These are phyloP conservation scores for Tenthredo livida DNA, from an alignment of 2,888 invertebrate genomes.

Conservation along the genomic window DNA sequence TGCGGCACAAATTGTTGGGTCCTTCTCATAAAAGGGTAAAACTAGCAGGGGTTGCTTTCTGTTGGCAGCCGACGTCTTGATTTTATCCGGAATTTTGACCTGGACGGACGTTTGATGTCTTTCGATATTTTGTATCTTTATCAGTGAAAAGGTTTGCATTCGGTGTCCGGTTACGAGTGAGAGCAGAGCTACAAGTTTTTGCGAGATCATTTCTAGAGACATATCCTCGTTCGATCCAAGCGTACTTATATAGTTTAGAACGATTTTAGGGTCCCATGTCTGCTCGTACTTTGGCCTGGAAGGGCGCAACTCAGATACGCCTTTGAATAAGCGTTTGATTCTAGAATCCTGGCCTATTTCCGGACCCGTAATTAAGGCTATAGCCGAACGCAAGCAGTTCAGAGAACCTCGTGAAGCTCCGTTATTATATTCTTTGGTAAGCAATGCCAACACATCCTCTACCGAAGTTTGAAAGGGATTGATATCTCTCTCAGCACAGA, in stretches of 20 bases:
- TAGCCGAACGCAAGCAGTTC: not conserved
- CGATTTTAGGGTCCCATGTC: conserved; percentile 61
- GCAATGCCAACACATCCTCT: not conserved
- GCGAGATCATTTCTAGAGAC: conserved; percentile 25
- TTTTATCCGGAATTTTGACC: conserved; percentile 56
- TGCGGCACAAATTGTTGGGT: conserved; percentile 41
- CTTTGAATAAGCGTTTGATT: conserved; percentile 7
- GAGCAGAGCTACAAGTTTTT: conserved; percentile 56
- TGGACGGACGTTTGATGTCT: conserved; percentile 30
- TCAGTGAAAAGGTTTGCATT: conserved; percentile 55
- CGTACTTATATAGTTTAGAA: conserved; percentile 56
- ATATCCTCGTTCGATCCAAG: conserved; percentile 39
- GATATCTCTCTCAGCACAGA: conserved; percentile 41
- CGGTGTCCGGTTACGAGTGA: conserved; percentile 56
- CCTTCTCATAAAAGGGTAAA: conserved; percentile 52
- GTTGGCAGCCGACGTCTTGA: conserved; percentile 53
- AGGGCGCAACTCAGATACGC: not conserved
- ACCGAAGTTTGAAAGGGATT: not conserved
- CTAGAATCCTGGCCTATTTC: not conserved
- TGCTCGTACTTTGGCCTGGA: conserved; percentile 58
- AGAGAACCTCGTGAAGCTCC: not conserved
- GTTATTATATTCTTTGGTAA: not conserved
- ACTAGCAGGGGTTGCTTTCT: conserved; percentile 54
- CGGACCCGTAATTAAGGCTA: not conserved
- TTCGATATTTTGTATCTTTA: conserved; percentile 51